phyloP scores from a whole-genome alignment of 2,797 vertebrate species.

The Scyliorhinus canicula region DNA sequence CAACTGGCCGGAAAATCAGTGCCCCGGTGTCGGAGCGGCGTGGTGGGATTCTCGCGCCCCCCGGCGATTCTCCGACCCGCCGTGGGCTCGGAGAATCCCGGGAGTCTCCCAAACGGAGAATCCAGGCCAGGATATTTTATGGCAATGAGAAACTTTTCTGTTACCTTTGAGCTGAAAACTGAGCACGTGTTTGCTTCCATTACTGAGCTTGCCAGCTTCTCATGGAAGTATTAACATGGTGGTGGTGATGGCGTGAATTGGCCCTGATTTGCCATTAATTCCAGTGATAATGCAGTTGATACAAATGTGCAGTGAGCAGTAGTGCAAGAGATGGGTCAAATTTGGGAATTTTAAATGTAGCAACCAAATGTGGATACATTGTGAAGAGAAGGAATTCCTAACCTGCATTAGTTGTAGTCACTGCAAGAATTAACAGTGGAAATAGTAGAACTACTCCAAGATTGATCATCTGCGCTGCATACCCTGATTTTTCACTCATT shows the following conservation, averaged over 20 bases:
- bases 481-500: conserved; percentile 20
- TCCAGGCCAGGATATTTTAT: neutral
- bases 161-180: neutral
- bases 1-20: no score
- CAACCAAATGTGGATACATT: neutral
- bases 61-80: no score
- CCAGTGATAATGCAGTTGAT: neutral
- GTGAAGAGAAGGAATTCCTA: neutral
- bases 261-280: neutral
- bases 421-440: conserved; percentile 3
- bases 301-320: neutral
- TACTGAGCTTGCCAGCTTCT: neutral
- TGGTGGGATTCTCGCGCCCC: no score
- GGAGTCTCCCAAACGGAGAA: no score
- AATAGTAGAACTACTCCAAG: conserved; percentile 26
- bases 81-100: no score
- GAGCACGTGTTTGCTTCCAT: neutral
- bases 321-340: neutral
- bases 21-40: no score
- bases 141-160: neutral
- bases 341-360: neutral
- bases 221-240: neutral
- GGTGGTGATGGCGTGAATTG: neutral
- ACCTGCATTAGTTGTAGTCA: conserved; percentile 29
- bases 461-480: conserved; percentile 14